Percentiles rank a stretch among this genome's conserved stretches.
Conservation (phyloP, 2,888 invertebrate genomes). For the Drosophila melanosoma region DNA sequence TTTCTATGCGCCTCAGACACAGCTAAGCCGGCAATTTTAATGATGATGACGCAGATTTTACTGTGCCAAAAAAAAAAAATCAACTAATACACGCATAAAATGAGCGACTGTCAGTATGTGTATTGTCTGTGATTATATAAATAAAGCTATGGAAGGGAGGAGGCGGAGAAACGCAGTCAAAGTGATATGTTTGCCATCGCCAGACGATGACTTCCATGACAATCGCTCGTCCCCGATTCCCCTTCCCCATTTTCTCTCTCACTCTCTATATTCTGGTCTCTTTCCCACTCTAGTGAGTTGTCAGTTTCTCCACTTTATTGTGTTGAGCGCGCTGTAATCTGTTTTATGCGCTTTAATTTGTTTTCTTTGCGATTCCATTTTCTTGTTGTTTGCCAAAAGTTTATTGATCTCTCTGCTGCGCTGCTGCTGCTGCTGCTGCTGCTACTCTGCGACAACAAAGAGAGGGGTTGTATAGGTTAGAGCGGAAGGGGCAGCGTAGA, state of each 20-base stretch:
- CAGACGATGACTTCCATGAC: conserved; percentile 60
- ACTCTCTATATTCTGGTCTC: conserved; percentile 34
- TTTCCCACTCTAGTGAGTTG: conserved; percentile 34
- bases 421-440: conserved; percentile 35
- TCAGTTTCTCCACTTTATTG: conserved; percentile 58
- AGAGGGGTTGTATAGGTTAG: neutral
- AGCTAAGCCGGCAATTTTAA: conserved; percentile 62
- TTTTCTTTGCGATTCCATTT: conserved; percentile 75
- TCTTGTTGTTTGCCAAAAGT: conserved; percentile 79
- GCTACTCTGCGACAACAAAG: conserved; percentile 46
- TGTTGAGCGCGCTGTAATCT: conserved; percentile 62
- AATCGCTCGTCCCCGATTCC: conserved; percentile 40
- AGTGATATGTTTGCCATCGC: conserved; percentile 66
- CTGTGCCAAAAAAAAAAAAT: conserved; percentile 55
- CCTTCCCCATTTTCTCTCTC: neutral
- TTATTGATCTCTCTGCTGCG: conserved; percentile 70
- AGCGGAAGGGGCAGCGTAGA: conserved; percentile 15
- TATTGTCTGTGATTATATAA: conserved; percentile 62
- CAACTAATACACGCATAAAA: conserved; percentile 9
- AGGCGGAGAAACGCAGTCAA: neutral
- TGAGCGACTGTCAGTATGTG: conserved; percentile 4
- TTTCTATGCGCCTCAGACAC: conserved; percentile 30
- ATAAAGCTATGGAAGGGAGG: conserved; percentile 24
- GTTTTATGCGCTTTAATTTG: conserved; percentile 70
- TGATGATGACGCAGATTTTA: conserved; percentile 71